These are phyloP conservation scores for Platygyra sinensis DNA, from an alignment of 64 coral and sea anemone species.

Conservation along the genomic window DNA sequence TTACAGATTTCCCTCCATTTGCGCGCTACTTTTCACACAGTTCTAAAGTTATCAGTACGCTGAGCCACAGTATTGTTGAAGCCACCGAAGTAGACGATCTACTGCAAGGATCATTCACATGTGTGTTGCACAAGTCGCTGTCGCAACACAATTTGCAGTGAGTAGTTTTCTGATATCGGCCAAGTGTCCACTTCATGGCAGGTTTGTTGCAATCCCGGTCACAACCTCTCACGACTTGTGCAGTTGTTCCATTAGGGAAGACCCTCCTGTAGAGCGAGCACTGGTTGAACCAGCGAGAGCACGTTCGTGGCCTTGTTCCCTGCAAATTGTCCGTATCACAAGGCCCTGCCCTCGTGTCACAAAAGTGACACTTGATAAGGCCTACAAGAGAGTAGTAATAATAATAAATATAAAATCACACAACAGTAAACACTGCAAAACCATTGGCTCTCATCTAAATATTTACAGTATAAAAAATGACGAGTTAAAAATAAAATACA, in stretches of 20 bases:
- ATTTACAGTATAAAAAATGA: too few relatives aligned
- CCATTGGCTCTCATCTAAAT: too few relatives aligned
- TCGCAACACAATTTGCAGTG: slow-evolving; percentile 26
- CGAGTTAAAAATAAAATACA: too few relatives aligned
- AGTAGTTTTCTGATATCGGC: slow-evolving; percentile 6
- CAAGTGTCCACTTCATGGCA: background rate
- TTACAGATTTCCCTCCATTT: background rate
- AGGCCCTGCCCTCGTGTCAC: background rate
- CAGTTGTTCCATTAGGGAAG: slow-evolving; percentile 11
- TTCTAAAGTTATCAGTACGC: background rate
- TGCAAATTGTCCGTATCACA: background rate
- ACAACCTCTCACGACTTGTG: slow-evolving; percentile 23
- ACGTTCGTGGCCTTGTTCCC: background rate
- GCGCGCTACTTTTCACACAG: background rate
- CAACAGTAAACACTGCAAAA: too few relatives aligned
- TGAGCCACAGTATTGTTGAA: background rate
- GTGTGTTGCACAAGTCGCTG: slow-evolving; percentile 8
- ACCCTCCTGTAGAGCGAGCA: slow-evolving; percentile 8
- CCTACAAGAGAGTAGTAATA: background rate
- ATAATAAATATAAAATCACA: too few relatives aligned
- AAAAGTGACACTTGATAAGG: background rate
- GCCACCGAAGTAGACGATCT: background rate
- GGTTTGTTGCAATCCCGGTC: slow-evolving; percentile 4
- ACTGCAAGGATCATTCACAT: background rate
- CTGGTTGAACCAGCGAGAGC: background rate